Conservation (phyloP, 2,888 invertebrate genomes). For the Tinea trinotella region DNA sequence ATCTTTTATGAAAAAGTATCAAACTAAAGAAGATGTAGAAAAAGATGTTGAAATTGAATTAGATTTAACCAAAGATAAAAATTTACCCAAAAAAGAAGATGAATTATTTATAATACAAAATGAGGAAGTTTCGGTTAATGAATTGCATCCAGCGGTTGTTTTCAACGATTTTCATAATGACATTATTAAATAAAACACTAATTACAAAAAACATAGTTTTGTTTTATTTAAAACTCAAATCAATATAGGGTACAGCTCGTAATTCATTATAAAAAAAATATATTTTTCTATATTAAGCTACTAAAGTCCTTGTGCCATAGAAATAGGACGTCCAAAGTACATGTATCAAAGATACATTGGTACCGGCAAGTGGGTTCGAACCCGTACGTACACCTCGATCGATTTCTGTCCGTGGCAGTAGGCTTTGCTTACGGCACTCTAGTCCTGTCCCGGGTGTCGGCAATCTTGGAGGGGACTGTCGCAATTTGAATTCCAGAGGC, state of each 20-base stretch:
- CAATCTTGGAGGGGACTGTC: not conserved
- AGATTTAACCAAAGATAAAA: not conserved
- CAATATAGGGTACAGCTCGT: too few species aligned
- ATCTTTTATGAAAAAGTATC: slow-evolving; percentile 11
- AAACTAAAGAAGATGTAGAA: not conserved
- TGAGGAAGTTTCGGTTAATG: not conserved
- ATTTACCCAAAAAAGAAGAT: not conserved
- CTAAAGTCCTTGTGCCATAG: too few species aligned
- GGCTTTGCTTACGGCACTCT: too few species aligned
- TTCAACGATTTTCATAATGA: not conserved
- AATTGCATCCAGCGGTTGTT: not conserved
- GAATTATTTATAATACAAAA: not conserved
- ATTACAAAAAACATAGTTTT: not conserved
- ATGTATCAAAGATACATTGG: too few species aligned
- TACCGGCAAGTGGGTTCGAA: too few species aligned
- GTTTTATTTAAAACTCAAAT: not conserved
- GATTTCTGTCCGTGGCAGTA: too few species aligned
- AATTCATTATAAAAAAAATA: too few species aligned
- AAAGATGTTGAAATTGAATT: not conserved
- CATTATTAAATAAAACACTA: not conserved
- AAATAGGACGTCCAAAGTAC: too few species aligned
- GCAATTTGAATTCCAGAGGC: not conserved
- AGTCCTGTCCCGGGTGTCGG: too few species aligned
- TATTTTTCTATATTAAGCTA: too few species aligned
- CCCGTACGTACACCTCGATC: too few species aligned